Evolutionary conservation across 1,140 invertebrate genomes (phyloP).

Genomic region (Drosophila grimshawi): DNA sequence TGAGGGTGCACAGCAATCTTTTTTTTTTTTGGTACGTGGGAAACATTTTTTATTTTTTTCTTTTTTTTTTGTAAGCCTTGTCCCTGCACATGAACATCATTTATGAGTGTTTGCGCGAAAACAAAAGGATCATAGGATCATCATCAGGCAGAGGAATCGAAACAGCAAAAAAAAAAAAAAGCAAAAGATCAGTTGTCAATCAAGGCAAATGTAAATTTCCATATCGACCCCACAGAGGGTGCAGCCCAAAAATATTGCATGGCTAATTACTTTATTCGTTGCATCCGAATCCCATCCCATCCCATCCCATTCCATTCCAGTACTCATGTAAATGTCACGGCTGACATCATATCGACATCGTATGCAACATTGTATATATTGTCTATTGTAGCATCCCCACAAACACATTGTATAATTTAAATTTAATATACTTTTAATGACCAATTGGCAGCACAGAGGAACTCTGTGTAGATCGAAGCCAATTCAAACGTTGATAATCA

Average conservation of each 20-base stretch:
- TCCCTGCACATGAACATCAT: conserved; percentile 50
- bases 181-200: conserved; percentile 73
- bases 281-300: neutral
- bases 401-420: conserved; percentile 49
- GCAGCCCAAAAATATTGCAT: conserved; percentile 35
- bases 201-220: conserved; percentile 63
- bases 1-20: conserved; percentile 10
- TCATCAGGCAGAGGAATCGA: conserved; percentile 11
- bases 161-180: conserved; percentile 13
- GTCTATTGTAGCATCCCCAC: neutral
- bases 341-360: neutral
- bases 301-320: neutral
- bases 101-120: conserved; percentile 62
- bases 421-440: conserved; percentile 65
- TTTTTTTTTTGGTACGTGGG: conserved; percentile 61
- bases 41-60: conserved; percentile 59
- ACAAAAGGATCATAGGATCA: conserved; percentile 61
- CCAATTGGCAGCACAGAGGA: neutral
- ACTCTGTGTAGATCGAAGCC: neutral
- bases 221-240: conserved; percentile 39
- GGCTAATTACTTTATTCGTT: conserved; percentile 61
- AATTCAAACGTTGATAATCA: neutral
- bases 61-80: conserved; percentile 13
- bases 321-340: conserved; percentile 4
- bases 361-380: neutral